A percentile compares a stretch with the other conserved stretches of the same genome.
Conservation (phyloP, 2,113 vertebrate species). For the Morone saxatilis region DNA sequence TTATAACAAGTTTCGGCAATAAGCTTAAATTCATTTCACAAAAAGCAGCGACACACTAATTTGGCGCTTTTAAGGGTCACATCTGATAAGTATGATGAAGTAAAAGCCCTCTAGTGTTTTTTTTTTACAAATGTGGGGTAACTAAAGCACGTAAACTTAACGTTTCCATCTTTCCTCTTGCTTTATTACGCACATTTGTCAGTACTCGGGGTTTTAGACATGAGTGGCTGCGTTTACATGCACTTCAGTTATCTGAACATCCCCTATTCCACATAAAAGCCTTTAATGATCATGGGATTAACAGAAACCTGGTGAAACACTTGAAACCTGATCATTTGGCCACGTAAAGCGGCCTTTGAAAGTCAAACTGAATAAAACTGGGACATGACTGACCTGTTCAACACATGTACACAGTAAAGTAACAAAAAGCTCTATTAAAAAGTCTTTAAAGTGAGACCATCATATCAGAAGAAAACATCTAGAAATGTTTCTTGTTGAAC, state of each 20-base stretch:
- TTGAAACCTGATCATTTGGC: not conserved
- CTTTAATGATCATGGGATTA: not conserved
- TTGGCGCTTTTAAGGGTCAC: not conserved
- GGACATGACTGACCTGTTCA: not conserved
- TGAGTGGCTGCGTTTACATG: not conserved
- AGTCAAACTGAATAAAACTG: not conserved
- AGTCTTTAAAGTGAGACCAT: not conserved
- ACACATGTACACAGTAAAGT: not conserved
- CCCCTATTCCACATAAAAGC: too few relatives aligned
- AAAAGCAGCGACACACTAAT: not conserved
- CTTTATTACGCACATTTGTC: not conserved
- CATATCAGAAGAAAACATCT: not conserved
- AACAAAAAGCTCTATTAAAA: not conserved
- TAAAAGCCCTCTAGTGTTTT: not conserved
- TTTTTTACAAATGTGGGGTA: not conserved
- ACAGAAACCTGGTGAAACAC: not conserved
- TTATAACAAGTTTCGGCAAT: too few relatives aligned
- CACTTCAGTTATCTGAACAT: not conserved
- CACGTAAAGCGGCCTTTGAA: not conserved
- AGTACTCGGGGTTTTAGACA: not conserved
- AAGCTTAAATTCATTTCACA: not conserved
- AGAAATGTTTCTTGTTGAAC: not conserved
- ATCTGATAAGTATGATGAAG: not conserved
- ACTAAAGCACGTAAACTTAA: not conserved
- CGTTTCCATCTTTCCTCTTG: not conserved